phyloP scores from a whole-genome alignment of 2,113 vertebrate genomes.

The Australoheros scitulus region DNA sequence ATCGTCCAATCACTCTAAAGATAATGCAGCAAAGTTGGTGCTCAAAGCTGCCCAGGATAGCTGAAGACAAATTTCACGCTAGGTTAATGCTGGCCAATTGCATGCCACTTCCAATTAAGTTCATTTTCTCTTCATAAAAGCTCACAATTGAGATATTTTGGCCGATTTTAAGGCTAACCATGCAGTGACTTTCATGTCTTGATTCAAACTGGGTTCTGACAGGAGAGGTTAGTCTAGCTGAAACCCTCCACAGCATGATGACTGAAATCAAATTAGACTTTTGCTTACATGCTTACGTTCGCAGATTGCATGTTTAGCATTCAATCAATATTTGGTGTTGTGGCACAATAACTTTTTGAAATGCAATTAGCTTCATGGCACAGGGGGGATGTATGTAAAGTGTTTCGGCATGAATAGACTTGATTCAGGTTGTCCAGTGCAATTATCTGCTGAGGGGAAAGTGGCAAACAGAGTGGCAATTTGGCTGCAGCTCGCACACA shows the following conservation, averaged over 20 bases:
- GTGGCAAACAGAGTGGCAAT: slow-evolving; percentile 75
- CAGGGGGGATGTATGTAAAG: slow-evolving; percentile 73
- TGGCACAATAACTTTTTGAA: slow-evolving; percentile 73
- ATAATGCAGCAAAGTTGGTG: slow-evolving; percentile 55
- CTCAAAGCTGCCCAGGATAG: slow-evolving; percentile 47
- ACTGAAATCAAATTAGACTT: slow-evolving; percentile 73
- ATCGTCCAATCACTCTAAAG: slow-evolving; percentile 55
- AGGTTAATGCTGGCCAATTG: slow-evolving; percentile 76
- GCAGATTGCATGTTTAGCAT: slow-evolving; percentile 74
- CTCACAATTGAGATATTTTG: slow-evolving; percentile 73
- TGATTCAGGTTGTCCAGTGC: slow-evolving; percentile 80
- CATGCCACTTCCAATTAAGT: slow-evolving; percentile 78
- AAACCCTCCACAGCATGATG: slow-evolving; percentile 18
- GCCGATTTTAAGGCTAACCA: slow-evolving; percentile 58
- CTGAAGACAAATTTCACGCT: slow-evolving; percentile 76
- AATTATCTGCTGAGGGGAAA: slow-evolving; percentile 75
- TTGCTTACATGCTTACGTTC: slow-evolving; percentile 66
- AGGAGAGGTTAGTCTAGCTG: slow-evolving; percentile 40
- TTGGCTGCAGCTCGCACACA: slow-evolving; percentile 60
- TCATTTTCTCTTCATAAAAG: slow-evolving; percentile 66
- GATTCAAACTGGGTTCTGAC: slow-evolving; percentile 62
- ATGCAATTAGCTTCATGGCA: slow-evolving; percentile 77
- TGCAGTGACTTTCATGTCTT: slow-evolving; percentile 65
- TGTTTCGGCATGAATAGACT: slow-evolving; percentile 73
- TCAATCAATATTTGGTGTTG: slow-evolving; percentile 77